Evolutionary conservation across 2,888 invertebrate genomes (phyloP), one percentile per base, ranked within the genome.

Genomic region (Thera britannica): DNA sequence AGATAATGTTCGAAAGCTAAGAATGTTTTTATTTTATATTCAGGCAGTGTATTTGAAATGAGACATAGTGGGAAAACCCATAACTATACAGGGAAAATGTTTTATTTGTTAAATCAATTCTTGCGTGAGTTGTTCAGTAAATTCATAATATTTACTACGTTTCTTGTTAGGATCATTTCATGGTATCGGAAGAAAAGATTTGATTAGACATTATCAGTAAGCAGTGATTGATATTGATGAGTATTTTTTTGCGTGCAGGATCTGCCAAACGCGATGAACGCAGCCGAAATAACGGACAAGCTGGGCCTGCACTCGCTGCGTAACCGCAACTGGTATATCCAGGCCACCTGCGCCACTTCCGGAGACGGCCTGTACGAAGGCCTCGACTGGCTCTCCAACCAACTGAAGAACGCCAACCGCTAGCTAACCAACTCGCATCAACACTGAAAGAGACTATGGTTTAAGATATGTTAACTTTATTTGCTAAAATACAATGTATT

Each of bases 221-320:
- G 2, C 9, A 7, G 55, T 55, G 54, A 34, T 54, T 55, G 9
- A 35, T 59, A 49, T 9, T 12, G 23, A 23, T 23, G 23, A 34
- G 2, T 54, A 11, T 12, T 65, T 62, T 56, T 59, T 59, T 69
- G 62, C 52, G 12, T 46, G 3, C 54, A 98, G 98, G 99, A 99
- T 96, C 96, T 99, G 95, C 99, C 99, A 86, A 99, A 99, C 94
- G 99, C 99, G 83, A 99, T 99, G 99, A 99, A 99, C 93, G 99
- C 99, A 77, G 99, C 99, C 74, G 99, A 99, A 95, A 99, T 99
- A 83, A 99, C 99, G 83, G 99, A 99, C 95, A 99, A 99, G 96
- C 95, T 99, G 90, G 99, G 99, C 76, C 96, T 99, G 91, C 99
- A 99, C 94, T 98, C 98, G 88, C 95, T 99, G 93, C 97, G 99